These are phyloP conservation scores for Serrognathus titanus DNA, from an alignment of 2,888 invertebrate genomes.

Conservation along the genomic window DNA sequence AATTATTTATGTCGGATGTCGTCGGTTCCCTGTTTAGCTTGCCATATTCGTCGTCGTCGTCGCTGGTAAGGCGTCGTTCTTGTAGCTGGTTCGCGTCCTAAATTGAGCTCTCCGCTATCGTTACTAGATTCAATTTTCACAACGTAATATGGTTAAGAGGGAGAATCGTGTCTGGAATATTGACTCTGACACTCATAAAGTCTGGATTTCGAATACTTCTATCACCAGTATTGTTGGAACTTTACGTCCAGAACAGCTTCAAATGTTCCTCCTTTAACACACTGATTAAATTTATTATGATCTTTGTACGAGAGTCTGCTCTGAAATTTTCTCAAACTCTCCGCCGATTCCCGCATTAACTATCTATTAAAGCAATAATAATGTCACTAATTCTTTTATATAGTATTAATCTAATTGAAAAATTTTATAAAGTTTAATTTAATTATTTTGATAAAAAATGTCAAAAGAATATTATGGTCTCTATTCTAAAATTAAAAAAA, in stretches of 20 bases:
- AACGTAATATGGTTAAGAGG: conserved; percentile 47
- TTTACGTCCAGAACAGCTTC: not conserved
- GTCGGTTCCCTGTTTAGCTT: conserved; percentile 31
- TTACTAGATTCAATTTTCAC: conserved; percentile 47
- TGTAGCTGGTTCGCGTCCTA: conserved; percentile 15
- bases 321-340: too few relatives aligned
- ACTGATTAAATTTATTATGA: conserved; percentile 1
- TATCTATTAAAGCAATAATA: too few relatives aligned
- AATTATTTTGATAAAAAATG: too few relatives aligned
- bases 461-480: too few relatives aligned
- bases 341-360: too few relatives aligned
- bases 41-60: conserved; percentile 31
- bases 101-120: conserved; percentile 42
- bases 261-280: conserved; percentile 1
- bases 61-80: conserved; percentile 5
- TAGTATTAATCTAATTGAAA: too few relatives aligned
- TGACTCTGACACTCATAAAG: conserved; percentile 43
- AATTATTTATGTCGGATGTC: not conserved
- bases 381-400: too few relatives aligned
- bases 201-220: conserved; percentile 35
- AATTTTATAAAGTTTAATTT: too few relatives aligned
- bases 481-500: too few relatives aligned
- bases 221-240: conserved; percentile 1
- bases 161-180: conserved; percentile 47
- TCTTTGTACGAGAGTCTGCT: not conserved